Evolutionary conservation across 1,140 invertebrate species (phyloP), one percentile per base, ranked within the genome.

Genomic region (Anadara kagoshimensis): DNA sequence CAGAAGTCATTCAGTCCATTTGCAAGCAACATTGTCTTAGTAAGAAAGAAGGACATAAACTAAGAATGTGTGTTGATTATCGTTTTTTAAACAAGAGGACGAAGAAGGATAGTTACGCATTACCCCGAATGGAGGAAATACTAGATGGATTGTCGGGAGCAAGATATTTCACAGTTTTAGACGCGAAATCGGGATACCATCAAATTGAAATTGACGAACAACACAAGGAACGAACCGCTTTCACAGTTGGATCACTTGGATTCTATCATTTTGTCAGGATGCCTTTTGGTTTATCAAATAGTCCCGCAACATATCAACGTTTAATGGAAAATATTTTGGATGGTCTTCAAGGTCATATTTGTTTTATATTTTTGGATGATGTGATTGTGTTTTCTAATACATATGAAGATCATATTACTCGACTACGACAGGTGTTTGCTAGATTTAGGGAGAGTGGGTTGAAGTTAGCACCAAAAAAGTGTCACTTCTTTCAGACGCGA

Each of bases 281-380:
- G 14, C 78, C 83, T 36, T 89, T 86, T 79, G 89, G 89, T 0
- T 65, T 90, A 1, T 79, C 79, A 4, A 78, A 83, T 43, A 81
- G 85, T 29, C 84, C 85, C 10, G 76, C 85, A n/a, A 83, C 86
- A 7, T 92, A 91, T 71, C 89, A 91, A 78, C 71, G 91, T 11
- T 86, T 89, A 12, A 91, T 92, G 54, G 82, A 90, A 74, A 43
- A 85, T 18, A 63, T 69, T 18, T 44, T 43, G 11, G 73, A 41
- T 16, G 44, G 43, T 20, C n/a, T 58, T 18, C 22, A 75, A 26
- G 41, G 62, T 1, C 18, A 70, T 43, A 61, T 61, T 14, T 65
- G 54, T 29, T 49, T 61, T 24, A 61, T 66, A 18, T 73, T 36
- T 36, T n/a, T 73, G 0, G 71, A 73, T 49, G 73, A 75, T 51